phyloP scores from a whole-genome alignment of 2,113 vertebrate genomes.

The Brachypodius melanocephalos region DNA sequence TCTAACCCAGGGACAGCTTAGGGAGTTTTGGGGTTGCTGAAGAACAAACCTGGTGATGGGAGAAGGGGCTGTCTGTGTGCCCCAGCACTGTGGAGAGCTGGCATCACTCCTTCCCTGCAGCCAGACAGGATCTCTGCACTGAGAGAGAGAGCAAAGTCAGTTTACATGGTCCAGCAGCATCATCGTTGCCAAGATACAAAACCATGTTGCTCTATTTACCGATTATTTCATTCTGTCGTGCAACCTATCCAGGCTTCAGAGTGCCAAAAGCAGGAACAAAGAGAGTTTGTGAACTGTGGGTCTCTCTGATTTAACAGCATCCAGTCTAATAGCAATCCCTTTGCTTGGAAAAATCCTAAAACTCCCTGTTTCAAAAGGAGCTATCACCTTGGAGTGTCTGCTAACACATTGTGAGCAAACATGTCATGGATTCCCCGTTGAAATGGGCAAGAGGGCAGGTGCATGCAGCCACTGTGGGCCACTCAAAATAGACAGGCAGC shows the following conservation, averaged over 20 bases:
- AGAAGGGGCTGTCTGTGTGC: neutral
- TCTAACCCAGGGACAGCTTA: neutral
- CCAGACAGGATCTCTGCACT: neutral
- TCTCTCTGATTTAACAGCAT: neutral
- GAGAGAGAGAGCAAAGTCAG: neutral
- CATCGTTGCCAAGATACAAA: slow-evolving; percentile 39
- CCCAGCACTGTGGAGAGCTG: neutral
- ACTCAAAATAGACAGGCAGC: fast-evolving
- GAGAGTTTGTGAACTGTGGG: fast-evolving
- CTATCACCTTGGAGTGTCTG: neutral
- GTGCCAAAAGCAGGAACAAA: neutral
- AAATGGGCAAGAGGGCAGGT: neutral
- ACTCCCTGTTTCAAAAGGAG: neutral
- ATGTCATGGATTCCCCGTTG: fast-evolving
- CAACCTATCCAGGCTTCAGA: neutral
- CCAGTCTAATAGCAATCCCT: neutral
- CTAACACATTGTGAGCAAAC: neutral
- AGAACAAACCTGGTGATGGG: neutral
- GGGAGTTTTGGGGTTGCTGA: neutral
- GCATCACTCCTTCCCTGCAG: neutral
- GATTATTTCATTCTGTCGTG: neutral
- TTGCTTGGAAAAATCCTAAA: neutral
- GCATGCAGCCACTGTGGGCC: neutral
- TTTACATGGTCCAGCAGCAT: slow-evolving; percentile 11
- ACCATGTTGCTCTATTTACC: neutral